phyloP scores from a whole-genome alignment of 1,140 invertebrate species.

The Batillaria attramentaria region DNA sequence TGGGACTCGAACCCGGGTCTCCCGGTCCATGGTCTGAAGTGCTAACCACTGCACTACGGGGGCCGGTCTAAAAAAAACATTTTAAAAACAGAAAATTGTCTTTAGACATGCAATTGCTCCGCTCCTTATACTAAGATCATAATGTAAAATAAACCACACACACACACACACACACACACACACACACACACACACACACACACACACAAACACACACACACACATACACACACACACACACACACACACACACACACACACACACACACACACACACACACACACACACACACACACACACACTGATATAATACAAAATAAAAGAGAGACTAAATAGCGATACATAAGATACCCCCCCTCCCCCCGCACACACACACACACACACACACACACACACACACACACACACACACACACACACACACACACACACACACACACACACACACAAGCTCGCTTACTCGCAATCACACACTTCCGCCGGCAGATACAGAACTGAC shows the following conservation, averaged over 20 bases:
- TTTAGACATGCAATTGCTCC: too few species aligned
- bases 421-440: background rate
- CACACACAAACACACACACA: background rate
- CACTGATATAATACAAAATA: background rate
- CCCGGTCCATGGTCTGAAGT: too few species aligned
- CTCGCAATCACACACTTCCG: background rate
- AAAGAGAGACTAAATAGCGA: too few species aligned
- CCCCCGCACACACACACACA: background rate
- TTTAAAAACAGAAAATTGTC: constrained; percentile 8
- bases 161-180: constrained; percentile 1
- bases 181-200: background rate
- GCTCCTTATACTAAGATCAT: too few species aligned
- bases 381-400: constrained; percentile 2
- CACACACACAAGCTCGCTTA: background rate
- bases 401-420: constrained; percentile 2
- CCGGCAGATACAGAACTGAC: background rate
- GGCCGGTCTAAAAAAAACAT: background rate
- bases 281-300: background rate
- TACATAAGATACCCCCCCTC: background rate
- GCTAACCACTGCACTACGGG: too few species aligned
- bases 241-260: background rate
- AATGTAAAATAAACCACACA: constrained; percentile 11
- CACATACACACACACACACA: background rate
- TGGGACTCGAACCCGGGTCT: too few species aligned
- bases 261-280: background rate